Conservation (phyloP, 2,888 invertebrate species). For the Schizaphis graminum region DNA sequence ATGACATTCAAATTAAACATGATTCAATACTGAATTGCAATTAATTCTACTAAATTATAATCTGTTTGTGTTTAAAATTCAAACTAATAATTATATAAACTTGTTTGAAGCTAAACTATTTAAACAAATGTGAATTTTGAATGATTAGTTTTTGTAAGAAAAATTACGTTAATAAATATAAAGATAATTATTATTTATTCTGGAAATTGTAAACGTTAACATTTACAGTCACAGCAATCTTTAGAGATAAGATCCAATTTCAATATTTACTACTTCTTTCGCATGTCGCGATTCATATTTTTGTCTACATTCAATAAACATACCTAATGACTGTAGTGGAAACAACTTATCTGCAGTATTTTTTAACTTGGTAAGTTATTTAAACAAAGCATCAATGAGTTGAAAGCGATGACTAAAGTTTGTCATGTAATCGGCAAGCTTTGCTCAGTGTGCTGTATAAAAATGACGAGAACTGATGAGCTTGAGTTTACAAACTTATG, state of each 20-base stretch:
- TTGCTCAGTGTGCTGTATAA: not conserved
- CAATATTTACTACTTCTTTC: not conserved
- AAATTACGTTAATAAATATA: too few species aligned
- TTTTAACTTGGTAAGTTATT: not conserved
- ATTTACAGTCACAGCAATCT: not conserved
- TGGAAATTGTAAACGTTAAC: not conserved
- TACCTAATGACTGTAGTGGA: not conserved
- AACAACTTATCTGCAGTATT: not conserved
- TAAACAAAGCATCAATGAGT: not conserved
- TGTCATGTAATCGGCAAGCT: not conserved
- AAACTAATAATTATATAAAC: not conserved
- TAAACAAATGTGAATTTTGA: not conserved
- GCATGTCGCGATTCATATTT: not conserved
- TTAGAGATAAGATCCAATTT: not conserved
- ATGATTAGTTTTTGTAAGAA: not conserved
- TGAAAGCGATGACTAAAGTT: not conserved
- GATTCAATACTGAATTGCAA: not conserved
- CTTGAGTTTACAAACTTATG: not conserved
- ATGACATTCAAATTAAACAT: slow-evolving; percentile 1
- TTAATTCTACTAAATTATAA: not conserved
- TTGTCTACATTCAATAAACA: not conserved
- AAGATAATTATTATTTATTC: not conserved
- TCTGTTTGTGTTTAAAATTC: not conserved
- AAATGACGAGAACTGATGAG: not conserved
- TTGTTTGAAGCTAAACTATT: slow-evolving; percentile 9